Evolutionary conservation across 2,797 vertebrate genomes (phyloP).

Genomic region (Dendrocincla tyrannina): DNA sequence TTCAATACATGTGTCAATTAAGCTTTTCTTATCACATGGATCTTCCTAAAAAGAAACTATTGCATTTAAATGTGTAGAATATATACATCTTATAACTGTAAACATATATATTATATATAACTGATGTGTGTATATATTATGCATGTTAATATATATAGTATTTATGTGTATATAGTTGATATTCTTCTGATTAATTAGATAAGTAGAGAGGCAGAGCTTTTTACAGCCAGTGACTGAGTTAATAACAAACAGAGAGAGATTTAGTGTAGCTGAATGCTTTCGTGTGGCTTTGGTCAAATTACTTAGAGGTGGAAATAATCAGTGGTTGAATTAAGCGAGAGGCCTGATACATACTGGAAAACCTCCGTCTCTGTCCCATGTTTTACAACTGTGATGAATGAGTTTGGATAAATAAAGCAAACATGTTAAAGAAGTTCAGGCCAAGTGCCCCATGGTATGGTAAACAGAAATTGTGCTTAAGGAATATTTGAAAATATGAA

Average conservation of each 20-base stretch:
- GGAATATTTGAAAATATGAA: constrained; percentile 42
- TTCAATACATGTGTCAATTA: not conserved
- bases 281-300: constrained; percentile 25
- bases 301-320: constrained; percentile 47
- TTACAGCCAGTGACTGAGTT: not conserved
- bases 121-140: not conserved
- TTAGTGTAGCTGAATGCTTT: constrained; percentile 9
- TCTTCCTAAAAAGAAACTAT: not conserved
- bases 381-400: constrained; percentile 55
- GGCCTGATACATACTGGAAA: constrained; percentile 39
- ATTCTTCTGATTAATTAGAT: not conserved
- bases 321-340: not conserved
- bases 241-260: not conserved
- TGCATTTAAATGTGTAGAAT: not conserved
- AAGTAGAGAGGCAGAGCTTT: not conserved
- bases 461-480: constrained; percentile 51
- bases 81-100: not conserved
- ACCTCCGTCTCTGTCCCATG: constrained; percentile 36
- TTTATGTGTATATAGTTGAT: not conserved
- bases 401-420: constrained; percentile 40
- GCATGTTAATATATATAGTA: not conserved
- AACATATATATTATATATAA: not conserved
- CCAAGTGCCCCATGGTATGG: not conserved
- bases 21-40: not conserved
- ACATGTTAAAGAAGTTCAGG: constrained; percentile 52